These are phyloP conservation scores for Dicaeum eximium DNA, from an alignment of 2,113 vertebrate species.

Conservation along the genomic window DNA sequence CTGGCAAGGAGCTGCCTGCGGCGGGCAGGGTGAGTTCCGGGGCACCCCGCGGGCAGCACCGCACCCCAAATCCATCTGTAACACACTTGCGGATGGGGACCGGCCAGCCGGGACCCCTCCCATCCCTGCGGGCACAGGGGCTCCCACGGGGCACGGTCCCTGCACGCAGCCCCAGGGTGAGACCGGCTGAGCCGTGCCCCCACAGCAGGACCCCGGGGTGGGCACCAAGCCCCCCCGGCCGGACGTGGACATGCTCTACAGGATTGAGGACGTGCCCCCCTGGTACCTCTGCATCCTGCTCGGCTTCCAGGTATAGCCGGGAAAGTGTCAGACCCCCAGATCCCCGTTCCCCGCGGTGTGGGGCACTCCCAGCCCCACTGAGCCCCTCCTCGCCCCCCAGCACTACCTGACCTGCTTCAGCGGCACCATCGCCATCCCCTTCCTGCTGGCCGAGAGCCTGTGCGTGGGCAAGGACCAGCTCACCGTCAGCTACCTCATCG, in stretches of 20 bases:
- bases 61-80: rapidly evolving
- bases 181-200: background rate
- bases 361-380: background rate
- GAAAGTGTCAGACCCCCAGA: background rate
- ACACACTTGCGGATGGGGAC: rapidly evolving
- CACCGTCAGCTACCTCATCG: constrained; percentile 90
- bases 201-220: background rate
- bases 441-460: constrained; percentile 90
- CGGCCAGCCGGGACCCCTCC: background rate
- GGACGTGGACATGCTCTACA: constrained; percentile 89
- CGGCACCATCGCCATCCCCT: constrained; percentile 92
- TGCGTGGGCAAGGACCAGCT: constrained; percentile 91
- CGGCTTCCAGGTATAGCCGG: constrained; percentile 87
- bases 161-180: rapidly evolving
- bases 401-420: constrained; percentile 98
- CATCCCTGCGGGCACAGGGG: background rate
- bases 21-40: background rate
- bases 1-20: background rate
- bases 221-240: background rate
- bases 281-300: constrained; percentile 95
- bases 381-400: constrained; percentile 41
- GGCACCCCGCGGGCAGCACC: background rate
- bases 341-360: rapidly evolving
- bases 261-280: constrained; percentile 90
- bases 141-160: background rate